Evolutionary conservation across 2,113 vertebrate genomes (phyloP).

Genomic region (Desmodus rotundus): DNA sequence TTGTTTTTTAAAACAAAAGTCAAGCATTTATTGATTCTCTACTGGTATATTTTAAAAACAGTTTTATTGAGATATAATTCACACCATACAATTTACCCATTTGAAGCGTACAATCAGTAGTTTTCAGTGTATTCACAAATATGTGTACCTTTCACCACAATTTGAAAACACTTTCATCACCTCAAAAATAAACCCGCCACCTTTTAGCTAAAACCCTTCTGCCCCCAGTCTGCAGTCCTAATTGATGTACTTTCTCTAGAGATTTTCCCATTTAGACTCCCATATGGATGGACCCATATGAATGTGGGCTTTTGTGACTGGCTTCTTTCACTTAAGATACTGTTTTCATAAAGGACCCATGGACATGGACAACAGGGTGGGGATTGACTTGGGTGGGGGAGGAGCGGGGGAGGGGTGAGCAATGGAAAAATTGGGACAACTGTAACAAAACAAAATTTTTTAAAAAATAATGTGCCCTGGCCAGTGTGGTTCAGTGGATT

Average conservation of each 20-base stretch:
- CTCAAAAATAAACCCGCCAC: background rate
- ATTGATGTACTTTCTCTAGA: background rate
- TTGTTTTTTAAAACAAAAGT: background rate
- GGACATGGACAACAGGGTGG: no score
- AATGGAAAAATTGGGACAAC: no score
- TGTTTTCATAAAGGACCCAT: background rate
- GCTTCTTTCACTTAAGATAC: background rate
- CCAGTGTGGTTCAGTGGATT: no score
- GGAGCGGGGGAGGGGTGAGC: no score
- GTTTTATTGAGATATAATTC: background rate
- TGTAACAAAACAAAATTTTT: no score
- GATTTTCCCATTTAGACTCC: background rate
- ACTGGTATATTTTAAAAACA: background rate
- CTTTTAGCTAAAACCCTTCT: background rate
- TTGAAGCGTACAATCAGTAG: background rate
- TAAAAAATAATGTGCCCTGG: no score
- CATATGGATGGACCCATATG: background rate
- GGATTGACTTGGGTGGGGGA: no score
- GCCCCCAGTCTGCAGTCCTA: background rate
- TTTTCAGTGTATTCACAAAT: background rate
- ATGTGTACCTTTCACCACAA: background rate
- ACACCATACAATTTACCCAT: background rate
- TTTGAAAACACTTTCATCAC: background rate
- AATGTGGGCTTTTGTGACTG: background rate
- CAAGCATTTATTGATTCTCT: background rate